A percentile compares a stretch with the other conserved stretches of the same genome.
These are phyloP conservation scores for Drosophila algonquin DNA, from an alignment of 2,888 invertebrate species.

Conservation along the genomic window DNA sequence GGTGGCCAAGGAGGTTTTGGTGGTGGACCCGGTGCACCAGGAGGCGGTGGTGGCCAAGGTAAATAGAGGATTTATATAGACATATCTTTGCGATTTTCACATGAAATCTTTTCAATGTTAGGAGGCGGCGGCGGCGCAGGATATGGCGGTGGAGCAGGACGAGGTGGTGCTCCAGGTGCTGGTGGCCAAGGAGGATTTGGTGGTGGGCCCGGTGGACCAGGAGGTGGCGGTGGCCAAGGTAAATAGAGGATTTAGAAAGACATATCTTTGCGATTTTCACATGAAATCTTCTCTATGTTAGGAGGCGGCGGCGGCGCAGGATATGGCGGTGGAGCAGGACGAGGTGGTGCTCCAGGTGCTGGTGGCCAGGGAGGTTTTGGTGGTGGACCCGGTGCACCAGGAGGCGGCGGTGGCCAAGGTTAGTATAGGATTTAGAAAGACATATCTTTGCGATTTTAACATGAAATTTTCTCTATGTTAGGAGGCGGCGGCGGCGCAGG, in stretches of 20 bases:
- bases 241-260: not conserved
- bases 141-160: conserved; percentile 16
- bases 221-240: conserved; percentile 57
- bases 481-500: conserved; percentile 43
- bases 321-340: conserved; percentile 56
- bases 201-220: conserved; percentile 26
- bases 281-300: not conserved
- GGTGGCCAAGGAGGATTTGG: conserved; percentile 36
- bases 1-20: conserved; percentile 40
- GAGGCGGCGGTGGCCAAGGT: conserved; percentile 28
- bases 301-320: conserved; percentile 51
- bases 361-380: conserved; percentile 52
- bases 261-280: no score
- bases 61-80: not conserved
- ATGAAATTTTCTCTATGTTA: not conserved
- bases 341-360: conserved; percentile 46
- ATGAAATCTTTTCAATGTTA: not conserved
- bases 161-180: conserved; percentile 30
- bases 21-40: conserved; percentile 39
- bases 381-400: conserved; percentile 23
- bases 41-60: conserved; percentile 56
- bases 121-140: conserved; percentile 52
- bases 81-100: no score
- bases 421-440: conserved; percentile 1
- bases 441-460: not conserved